A percentile compares a stretch with the other conserved stretches of the same genome.
Conservation (phyloP, 2,888 invertebrate species). For the Drosophila melanosoma region DNA sequence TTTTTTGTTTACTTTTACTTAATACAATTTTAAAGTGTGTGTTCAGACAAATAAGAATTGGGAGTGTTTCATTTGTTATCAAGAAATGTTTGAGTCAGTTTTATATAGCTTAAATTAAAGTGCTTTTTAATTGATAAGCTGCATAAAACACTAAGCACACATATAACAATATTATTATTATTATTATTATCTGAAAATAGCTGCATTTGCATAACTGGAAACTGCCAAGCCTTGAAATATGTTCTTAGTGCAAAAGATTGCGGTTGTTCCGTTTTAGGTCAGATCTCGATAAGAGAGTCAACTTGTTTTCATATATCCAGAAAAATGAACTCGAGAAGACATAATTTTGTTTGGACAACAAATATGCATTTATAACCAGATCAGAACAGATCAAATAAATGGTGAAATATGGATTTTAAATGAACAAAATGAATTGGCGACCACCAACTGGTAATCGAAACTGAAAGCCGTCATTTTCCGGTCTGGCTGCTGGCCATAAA, state of each 20-base stretch:
- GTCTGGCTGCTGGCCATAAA: slow-evolving; percentile 14
- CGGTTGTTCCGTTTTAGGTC: too few species aligned
- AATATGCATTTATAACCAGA: neutral
- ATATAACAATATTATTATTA: neutral
- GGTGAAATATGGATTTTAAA: neutral
- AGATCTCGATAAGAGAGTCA: neutral
- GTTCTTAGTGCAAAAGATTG: neutral
- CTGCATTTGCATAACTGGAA: neutral
- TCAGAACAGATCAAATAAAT: neutral
- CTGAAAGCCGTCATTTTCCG: neutral
- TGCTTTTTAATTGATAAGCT: neutral
- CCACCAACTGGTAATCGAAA: slow-evolving; percentile 15
- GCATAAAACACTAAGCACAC: neutral
- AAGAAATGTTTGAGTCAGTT: neutral
- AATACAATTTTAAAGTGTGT: slow-evolving; percentile 56
- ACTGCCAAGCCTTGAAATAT: neutral
- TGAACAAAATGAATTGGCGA: neutral
- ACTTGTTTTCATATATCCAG: neutral
- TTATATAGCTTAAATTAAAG: accelerated
- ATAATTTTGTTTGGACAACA: neutral
- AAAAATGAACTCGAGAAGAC: neutral
- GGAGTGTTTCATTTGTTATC: neutral
- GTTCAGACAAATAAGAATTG: neutral
- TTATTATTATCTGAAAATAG: neutral
- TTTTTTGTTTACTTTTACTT: slow-evolving; percentile 44